A percentile compares a stretch with the other conserved stretches of the same genome.
Conservation (phyloP, 1,140 invertebrate species). For the Aphis gossypii region DNA sequence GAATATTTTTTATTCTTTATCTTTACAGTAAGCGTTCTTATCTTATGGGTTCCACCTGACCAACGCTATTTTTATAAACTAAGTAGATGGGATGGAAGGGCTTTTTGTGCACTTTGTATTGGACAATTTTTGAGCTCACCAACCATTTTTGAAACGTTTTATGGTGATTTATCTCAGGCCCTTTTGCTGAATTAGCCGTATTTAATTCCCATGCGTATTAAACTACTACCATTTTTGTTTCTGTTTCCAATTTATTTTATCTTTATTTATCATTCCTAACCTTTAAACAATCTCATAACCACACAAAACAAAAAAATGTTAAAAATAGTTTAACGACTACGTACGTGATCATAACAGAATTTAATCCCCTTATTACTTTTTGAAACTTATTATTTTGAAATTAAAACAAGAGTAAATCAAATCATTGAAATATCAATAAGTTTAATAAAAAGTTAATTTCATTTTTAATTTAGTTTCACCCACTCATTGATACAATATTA, state of each 20-base stretch:
- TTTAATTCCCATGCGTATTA: neutral
- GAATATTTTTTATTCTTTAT: conserved; percentile 10
- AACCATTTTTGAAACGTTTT: neutral
- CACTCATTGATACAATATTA: too few species aligned
- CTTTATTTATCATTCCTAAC: neutral
- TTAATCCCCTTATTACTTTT: neutral
- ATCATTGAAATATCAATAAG: neutral
- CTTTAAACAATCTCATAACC: neutral
- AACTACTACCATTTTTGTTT: neutral
- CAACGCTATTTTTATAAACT: neutral
- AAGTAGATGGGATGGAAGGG: neutral
- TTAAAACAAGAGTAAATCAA: neutral
- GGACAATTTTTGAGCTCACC: neutral
- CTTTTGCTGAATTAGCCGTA: neutral
- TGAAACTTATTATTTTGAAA: neutral
- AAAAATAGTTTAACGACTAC: neutral
- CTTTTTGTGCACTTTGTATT: neutral
- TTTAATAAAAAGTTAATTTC: neutral
- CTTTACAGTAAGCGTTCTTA: neutral
- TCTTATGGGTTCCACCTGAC: neutral
- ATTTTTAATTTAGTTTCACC: too few species aligned
- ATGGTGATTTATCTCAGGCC: neutral
- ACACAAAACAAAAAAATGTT: neutral
- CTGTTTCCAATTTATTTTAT: conserved; percentile 26
- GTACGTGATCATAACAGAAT: neutral